These are phyloP conservation scores for Acinonyx jubatus DNA, from an alignment of 2,113 vertebrate species.

Conservation along the genomic window DNA sequence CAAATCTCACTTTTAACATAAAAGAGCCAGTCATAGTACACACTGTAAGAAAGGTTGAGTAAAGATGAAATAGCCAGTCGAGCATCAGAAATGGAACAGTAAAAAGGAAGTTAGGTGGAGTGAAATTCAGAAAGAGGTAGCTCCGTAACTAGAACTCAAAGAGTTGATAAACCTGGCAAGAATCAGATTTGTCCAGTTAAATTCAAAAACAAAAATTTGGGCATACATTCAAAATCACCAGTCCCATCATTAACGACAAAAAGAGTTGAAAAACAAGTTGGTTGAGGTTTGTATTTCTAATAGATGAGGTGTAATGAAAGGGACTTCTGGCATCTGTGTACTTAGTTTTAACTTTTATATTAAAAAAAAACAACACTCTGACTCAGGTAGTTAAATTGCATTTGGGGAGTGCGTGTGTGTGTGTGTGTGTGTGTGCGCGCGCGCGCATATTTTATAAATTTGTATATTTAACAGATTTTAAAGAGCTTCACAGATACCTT, in stretches of 20 bases:
- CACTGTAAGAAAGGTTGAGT: background rate
- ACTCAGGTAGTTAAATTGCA: background rate
- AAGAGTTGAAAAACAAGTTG: background rate
- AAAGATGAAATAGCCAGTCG: background rate
- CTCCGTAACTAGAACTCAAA: background rate
- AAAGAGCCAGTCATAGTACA: background rate
- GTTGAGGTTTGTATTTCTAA: slow-evolving; percentile 1
- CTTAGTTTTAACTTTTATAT: background rate
- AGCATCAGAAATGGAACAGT: background rate
- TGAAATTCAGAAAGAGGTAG: background rate
- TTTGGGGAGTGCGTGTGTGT: background rate
- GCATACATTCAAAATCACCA: background rate
- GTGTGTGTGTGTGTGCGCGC: background rate
- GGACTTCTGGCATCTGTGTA: background rate
- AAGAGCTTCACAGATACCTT: background rate
- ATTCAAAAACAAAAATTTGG: background rate
- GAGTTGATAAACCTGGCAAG: background rate
- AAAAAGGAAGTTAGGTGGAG: background rate
- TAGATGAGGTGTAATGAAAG: background rate
- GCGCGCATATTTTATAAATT: background rate
- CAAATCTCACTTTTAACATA: background rate
- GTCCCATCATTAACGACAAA: background rate
- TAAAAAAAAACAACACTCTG: background rate
- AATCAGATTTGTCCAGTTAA: background rate
- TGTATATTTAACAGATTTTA: background rate